Evolutionary conservation across 2,888 invertebrate genomes (phyloP).

Genomic region (Drosophila kuntzei): DNA sequence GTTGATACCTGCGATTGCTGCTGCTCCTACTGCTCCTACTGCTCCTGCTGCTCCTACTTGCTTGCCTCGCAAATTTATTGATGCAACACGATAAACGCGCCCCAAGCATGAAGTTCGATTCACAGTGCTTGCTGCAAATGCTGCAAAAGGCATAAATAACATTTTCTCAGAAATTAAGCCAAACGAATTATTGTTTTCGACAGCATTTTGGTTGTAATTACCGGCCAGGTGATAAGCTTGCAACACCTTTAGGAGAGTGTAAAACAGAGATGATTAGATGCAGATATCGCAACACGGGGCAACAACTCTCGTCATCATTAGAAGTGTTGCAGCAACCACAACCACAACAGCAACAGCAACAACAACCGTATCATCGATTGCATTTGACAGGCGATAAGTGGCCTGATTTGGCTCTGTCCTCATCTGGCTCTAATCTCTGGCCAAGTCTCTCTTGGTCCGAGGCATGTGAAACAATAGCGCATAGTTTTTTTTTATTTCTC

Average conservation of each 20-base stretch:
- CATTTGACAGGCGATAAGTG: constrained; percentile 77
- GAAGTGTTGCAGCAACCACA: constrained; percentile 13
- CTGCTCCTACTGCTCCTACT: constrained; percentile 35
- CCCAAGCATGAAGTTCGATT: constrained; percentile 63
- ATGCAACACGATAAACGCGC: constrained; percentile 77
- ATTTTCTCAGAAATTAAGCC: constrained; percentile 75
- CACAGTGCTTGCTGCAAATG: constrained; percentile 7
- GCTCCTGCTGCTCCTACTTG: constrained; percentile 24
- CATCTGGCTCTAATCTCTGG: constrained; percentile 12
- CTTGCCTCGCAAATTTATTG: constrained; percentile 70
- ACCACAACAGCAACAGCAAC: constrained; percentile 27
- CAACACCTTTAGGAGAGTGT: constrained; percentile 64
- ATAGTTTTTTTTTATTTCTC: constrained; percentile 40
- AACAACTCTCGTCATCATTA: constrained; percentile 63
- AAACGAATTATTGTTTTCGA: constrained; percentile 77
- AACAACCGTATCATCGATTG: constrained; percentile 60
- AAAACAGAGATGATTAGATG: constrained; percentile 57
- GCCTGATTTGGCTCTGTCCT: constrained; percentile 50
- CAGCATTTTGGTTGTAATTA: constrained; percentile 76
- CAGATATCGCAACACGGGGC: constrained; percentile 36
- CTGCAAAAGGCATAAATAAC: constrained; percentile 67
- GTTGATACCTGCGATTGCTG: constrained; percentile 73
- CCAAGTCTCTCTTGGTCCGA: constrained; percentile 7
- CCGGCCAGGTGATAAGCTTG: constrained; percentile 57
- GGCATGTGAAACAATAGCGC: constrained; percentile 70